Evolutionary conservation across 2,888 invertebrate genomes (phyloP), one percentile per base, ranked within the genome.

Genomic region (Brachynemurus nebulosus): DNA sequence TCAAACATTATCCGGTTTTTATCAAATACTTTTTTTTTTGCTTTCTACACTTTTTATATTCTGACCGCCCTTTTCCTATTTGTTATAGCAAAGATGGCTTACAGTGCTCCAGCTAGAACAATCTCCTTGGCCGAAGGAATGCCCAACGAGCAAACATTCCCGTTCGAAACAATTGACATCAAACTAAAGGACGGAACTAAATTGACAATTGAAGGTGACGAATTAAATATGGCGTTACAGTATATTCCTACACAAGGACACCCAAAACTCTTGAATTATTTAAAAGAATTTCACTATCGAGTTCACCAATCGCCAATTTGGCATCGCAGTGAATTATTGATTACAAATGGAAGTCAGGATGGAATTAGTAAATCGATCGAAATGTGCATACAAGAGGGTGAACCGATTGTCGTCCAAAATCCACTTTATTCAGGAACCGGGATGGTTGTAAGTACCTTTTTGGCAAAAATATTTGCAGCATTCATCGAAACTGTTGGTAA

Each of bases 261-360:
- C 36, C 68, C 72, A 1, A 68, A 73, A 0, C 62, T 84, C 0
- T 52, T 79, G 0, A 59, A 69, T 43, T 71, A 72, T 51, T 62
- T 86, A 8, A 73, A 75, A 48, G 68, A 72, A 35, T 73, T 82
- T 55, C 81, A 80, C 54, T 60, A 68, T 38, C 63, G 67, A 39
- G 60, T 75, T 9, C 86, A 86, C 57, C 67, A 72, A 1, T 81
- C 83, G 0, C 83, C 83, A 0, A 61, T 70, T 4, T 69, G 74
- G 70, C 63, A 72, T 2, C 65, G 71, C 2, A 67, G 74, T 2
- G 78, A 79, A 46, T 58, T 85, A 1, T 60, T 82, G 27, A 67
- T 86, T 19, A 82, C 82, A 4, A 74, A 76, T 51, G 88, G 86
- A 2, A 76, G 81, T 18, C 86, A 85, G 60, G 84, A 86, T 57